Evolutionary conservation across 2,797 vertebrate species (phyloP).

Genomic region (Tokudaia tokunoshimensis): DNA sequence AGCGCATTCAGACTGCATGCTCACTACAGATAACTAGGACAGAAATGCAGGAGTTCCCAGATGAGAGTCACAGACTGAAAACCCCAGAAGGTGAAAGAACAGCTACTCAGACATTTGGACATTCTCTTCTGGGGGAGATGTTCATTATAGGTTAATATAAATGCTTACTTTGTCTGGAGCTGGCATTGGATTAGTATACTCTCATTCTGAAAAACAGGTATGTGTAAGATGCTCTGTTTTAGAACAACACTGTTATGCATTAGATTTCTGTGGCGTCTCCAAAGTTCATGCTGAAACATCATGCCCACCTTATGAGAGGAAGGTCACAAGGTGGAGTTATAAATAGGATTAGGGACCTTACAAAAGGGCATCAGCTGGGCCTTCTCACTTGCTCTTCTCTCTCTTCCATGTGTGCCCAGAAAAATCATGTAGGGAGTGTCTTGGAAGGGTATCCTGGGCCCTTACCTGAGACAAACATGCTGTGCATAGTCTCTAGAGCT

Average conservation of each 20-base stretch:
- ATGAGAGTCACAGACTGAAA: not conserved
- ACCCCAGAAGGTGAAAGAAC: not conserved
- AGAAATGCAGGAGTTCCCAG: not conserved
- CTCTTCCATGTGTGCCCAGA: not conserved
- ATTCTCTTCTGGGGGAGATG: not conserved
- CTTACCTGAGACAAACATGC: not conserved
- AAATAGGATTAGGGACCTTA: no score
- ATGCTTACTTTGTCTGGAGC: not conserved
- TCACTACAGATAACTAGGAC: not conserved
- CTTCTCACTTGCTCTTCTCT: not conserved
- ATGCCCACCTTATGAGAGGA: not conserved
- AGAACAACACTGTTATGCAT: not conserved
- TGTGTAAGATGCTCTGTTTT: not conserved
- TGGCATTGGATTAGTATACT: not conserved
- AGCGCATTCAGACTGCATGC: not conserved
- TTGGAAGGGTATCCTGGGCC: not conserved
- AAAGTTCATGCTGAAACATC: not conserved
- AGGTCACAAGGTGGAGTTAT: not conserved
- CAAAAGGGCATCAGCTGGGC: not conserved
- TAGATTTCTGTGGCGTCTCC: not conserved
- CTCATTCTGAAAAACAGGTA: not conserved
- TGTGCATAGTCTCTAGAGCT: not conserved
- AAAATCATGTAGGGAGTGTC: no score
- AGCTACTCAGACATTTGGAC: not conserved
- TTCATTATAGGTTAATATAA: not conserved